phyloP scores from a whole-genome alignment of 2,113 vertebrate species.

The Carassius carassius region DNA sequence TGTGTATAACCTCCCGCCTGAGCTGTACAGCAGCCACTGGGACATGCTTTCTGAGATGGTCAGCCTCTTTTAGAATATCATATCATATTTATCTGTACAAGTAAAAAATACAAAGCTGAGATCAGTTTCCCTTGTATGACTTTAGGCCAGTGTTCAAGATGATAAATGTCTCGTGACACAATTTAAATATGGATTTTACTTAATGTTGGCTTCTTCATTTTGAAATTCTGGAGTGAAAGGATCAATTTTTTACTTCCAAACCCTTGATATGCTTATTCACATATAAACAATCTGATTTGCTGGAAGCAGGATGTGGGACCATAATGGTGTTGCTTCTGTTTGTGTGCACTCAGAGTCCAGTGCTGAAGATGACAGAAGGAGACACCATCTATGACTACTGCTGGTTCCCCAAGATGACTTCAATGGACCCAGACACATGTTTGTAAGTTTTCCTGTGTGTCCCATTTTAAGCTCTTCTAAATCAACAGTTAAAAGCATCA shows the following conservation, averaged over 20 bases:
- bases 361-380: constrained; percentile 87
- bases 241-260: background rate
- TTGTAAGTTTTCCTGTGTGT: constrained; percentile 79
- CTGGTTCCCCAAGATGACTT: constrained; percentile 90
- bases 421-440: constrained; percentile 82
- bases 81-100: background rate
- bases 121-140: background rate
- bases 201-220: too few relatives aligned
- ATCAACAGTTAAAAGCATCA: background rate
- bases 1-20: constrained; percentile 85
- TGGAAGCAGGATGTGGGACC: background rate
- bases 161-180: background rate
- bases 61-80: constrained; percentile 31
- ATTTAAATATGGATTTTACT: background rate
- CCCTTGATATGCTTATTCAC: background rate
- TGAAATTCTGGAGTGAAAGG: background rate
- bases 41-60: constrained; percentile 85
- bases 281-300: background rate
- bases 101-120: background rate
- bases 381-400: constrained; percentile 93
- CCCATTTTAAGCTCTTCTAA: background rate
- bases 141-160: background rate
- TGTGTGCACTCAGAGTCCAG: constrained; percentile 71
- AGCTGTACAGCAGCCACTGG: constrained; percentile 81
- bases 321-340: constrained; percentile 14